Percentiles rank a stretch among this genome's conserved stretches.
Conservation (phyloP, 35 echinoderm and acorn worm species). For the Diadema setosum region DNA sequence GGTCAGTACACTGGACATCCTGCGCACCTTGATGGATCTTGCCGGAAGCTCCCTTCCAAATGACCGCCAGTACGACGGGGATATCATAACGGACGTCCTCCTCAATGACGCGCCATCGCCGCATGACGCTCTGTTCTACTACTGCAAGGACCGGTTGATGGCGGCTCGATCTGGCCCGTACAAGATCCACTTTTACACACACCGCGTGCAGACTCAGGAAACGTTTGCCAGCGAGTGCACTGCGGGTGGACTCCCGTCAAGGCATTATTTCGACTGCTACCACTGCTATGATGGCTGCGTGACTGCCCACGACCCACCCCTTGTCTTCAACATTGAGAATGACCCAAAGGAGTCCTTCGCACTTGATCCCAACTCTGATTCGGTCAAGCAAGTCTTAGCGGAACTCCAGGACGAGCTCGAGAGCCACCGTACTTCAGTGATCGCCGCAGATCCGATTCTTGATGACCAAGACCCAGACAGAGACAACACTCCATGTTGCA, state of each 20-base stretch:
- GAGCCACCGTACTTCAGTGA: constrained; percentile 31
- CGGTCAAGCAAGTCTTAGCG: not conserved
- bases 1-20: constrained; percentile 85
- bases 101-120: constrained; percentile 27
- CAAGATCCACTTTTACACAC: constrained; percentile 67
- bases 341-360: constrained; percentile 75
- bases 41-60: constrained; percentile 25
- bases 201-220: constrained; percentile 6
- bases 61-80: constrained; percentile 60
- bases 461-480: not conserved
- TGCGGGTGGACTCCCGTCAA: constrained; percentile 12
- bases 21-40: constrained; percentile 60
- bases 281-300: constrained; percentile 43
- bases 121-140: constrained; percentile 47
- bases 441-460: constrained; percentile 17
- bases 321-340: constrained; percentile 72
- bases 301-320: constrained; percentile 54
- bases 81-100: constrained; percentile 57
- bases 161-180: constrained; percentile 65
- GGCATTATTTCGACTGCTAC: constrained; percentile 30
- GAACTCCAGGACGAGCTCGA: constrained; percentile 32
- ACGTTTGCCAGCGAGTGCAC: not conserved
- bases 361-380: not conserved
- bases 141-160: constrained; percentile 71
- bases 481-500: constrained; percentile 67